Evolutionary conservation across 2,113 vertebrate species (phyloP), one percentile per base, ranked within the genome.

Genomic region (Himantopus leucocephalus): DNA sequence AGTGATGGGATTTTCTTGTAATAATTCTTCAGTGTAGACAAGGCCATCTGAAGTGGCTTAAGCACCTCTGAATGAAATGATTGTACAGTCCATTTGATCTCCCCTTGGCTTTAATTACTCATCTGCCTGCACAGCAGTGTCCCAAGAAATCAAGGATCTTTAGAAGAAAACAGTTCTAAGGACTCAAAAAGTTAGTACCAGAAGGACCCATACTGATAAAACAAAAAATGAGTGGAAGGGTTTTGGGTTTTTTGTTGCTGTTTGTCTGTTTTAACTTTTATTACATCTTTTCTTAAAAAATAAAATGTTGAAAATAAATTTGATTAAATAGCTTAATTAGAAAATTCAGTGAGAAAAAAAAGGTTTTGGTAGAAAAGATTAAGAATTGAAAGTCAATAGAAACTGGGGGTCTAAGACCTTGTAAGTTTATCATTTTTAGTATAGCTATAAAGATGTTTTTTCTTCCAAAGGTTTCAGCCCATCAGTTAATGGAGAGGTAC

Each of bases 91-190:
- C 68, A 58, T 94, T 92, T 92, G 71, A 94, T 91, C 32, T 95
- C 37, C 29, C 56, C 43, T 89, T 92, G 47, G 73, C 64, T 91
- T 95, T 96, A 95, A 89, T 84, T 94, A 45, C 52, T 71, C 27
- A 32, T 47, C 76, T 80, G 35, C 34, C 64, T 56, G 47, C 60
- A 41, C 53, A 91, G 53, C 48, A 78, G 43, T 91, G 70, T 71
- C 70, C 48, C 70, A 41, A 60, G 35, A 45, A 76, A 86, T 71
- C 55, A 81, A 73, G 56, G 64, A 55, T 55, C 50, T 70, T 68
- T 32, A 9, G 35, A 85, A 90, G 34, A 82, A 81, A 94, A 68
- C 29, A 75, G 9, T 82, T 55, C 35, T 43, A 63, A 90, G 59
- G 41, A 50, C 26, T 70, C n/a, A 48, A 41, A 80, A 92, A 79